phyloP scores from a whole-genome alignment of 1,140 invertebrate species.

The Diachasma alloeum region DNA sequence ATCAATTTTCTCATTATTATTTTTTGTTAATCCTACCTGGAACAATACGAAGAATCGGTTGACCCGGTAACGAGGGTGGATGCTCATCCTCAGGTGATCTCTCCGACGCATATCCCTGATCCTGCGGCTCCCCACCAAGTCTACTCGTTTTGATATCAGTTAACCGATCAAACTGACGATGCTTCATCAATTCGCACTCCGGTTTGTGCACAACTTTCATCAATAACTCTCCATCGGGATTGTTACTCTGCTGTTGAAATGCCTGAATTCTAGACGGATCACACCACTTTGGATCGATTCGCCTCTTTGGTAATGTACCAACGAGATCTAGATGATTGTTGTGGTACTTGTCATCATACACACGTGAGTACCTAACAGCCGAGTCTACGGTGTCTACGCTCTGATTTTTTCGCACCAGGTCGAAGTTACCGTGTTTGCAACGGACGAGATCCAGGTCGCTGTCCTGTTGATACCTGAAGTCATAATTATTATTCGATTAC shows the following conservation, averaged over 20 bases:
- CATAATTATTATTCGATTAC: not conserved
- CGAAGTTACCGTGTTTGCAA: conserved; percentile 49
- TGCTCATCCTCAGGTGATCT: conserved; percentile 80
- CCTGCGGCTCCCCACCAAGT: conserved; percentile 67
- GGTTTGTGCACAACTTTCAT: conserved; percentile 54
- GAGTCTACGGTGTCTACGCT: conserved; percentile 37
- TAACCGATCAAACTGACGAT: conserved; percentile 39
- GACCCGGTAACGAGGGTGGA: conserved; percentile 70
- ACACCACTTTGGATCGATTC: conserved; percentile 26
- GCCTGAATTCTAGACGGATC: conserved; percentile 37
- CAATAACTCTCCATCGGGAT: conserved; percentile 42
- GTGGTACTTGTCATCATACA: conserved; percentile 2
- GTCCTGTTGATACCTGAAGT: conserved; percentile 45
- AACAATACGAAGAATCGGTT: conserved; percentile 47
- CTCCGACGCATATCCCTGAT: conserved; percentile 81
- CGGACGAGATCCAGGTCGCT: conserved; percentile 49
- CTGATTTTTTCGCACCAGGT: conserved; percentile 47
- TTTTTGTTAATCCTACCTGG: conserved; percentile 44
- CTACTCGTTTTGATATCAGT: conserved; percentile 54
- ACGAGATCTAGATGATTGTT: conserved; percentile 33
- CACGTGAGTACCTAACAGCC: not conserved
- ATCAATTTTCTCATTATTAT: not conserved
- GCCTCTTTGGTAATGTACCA: conserved; percentile 52
- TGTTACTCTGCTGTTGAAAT: conserved; percentile 50
- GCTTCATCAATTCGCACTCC: conserved; percentile 52